Evolutionary conservation across 1,140 invertebrate species (phyloP), one percentile per base, ranked within the genome.

Genomic region (Cotesia typhae): DNA sequence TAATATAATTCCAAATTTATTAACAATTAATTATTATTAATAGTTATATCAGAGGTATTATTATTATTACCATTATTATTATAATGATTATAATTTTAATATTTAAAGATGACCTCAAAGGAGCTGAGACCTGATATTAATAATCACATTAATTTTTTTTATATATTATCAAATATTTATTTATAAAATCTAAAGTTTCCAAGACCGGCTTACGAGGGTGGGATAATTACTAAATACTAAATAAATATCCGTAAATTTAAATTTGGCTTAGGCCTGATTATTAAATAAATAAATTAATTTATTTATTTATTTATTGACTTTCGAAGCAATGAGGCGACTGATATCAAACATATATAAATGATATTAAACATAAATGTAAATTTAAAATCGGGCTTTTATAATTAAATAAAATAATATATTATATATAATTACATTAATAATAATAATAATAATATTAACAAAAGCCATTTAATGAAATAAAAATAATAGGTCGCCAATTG

Each of bases 1-100:
- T 87, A 87, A 81, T 78, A n/a, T 47, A 28, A 28, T 28, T 28
- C 20, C 20, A 28, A 28, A 28, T 1, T 28, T 28, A 28, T 28
- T 28, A 28, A 28, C 2, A 28, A 14, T 14, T 14, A 14, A 14
- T 14, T 14, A 28, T 28, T 28, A 28, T 28, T 28, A 28, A 28
- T 28, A 28, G 20, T 28, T 28, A 1, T 28, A 28, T 20, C 37
- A 47, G 37, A 65, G 9, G 5, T n/a, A 57, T 20, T 12, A 57
- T n/a, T 9, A 41, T 41, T 9, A 20, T 20, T 20, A 14, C 14
- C 0, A 14, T 14, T 14, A 14, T 14, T 14, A 14, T 14, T 14
- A 14, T 14, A 14, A 28, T 28, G 0, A 28, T 57, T 4, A 14
- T 57, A 4, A 4, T 20, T 14, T 63, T 20, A 63, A 12, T 3